Base-by-base conservation (phyloP, 2,113 vertebrate species). In the Halichoeres trimaculatus region DNA sequence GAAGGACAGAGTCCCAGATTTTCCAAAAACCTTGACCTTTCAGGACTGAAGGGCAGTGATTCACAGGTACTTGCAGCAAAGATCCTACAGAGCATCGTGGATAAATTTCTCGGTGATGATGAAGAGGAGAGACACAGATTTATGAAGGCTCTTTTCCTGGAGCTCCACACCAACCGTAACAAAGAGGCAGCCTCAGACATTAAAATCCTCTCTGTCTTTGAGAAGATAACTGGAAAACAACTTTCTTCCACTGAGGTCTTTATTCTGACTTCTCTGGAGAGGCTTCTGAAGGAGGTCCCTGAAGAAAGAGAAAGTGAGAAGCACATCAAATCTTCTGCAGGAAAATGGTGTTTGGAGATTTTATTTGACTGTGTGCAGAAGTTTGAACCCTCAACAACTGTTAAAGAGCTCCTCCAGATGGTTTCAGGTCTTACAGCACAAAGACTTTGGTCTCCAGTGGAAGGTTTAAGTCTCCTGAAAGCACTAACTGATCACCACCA, bases 401-500 rank as follows among this genome's bases (percentile, higher is more conserved):
- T 47, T 19, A 71, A 61, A 55, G 55, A 17, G 19, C 19, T 80
- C 0, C 34, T 80, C 0, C 0, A 53, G 26, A 70, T 52, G 13
- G 16, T 69, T 68, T 69, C 53, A 41, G 17, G 54, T 16, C 63
- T 77, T 13, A 23, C 4, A 1, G 8, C 30, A 22, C 4, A 55
- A 51, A 2, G 5, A 0, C 35, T 73, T 12, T 81, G 78, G 78
- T 64, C 71, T 65, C 58, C 66, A 54, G 53, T 8, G 0, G 78
- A 75, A 11, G 41, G 4, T 14, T 52, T 75, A 9, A 48, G 59
- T 0, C 16, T 81, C 1, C 65, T 81, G 11, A 22, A 0, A 53
- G 7, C 34, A n/a, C 54, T 81, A 60, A 70, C 40, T 56, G 11
- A 69, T 17, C 58, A 55, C 19, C 66, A 81, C 5, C 40, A 69